phyloP scores from a whole-genome alignment of 2,113 vertebrate species.

The Crocuta crocuta region DNA sequence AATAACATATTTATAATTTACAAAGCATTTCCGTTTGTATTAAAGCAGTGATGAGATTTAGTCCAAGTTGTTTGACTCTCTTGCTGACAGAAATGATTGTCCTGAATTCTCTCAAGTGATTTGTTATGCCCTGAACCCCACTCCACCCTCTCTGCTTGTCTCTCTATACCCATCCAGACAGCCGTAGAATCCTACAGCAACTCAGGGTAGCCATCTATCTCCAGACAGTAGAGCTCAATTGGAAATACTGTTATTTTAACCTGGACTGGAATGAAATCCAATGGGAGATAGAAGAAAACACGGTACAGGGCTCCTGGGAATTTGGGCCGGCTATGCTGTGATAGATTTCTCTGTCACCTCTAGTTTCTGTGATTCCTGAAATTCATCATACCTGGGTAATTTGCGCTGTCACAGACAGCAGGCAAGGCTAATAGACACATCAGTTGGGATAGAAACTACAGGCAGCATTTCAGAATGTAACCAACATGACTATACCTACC shows the following conservation, averaged over 20 bases:
- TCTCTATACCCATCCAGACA: not conserved
- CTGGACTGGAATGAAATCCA: constrained; percentile 1
- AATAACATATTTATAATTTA: constrained; percentile 8
- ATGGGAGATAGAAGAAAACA: not conserved
- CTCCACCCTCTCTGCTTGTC: not conserved
- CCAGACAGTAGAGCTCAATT: not conserved
- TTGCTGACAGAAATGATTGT: constrained; percentile 11
- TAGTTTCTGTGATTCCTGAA: constrained; percentile 59
- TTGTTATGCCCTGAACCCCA: not conserved
- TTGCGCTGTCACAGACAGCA: constrained; percentile 49
- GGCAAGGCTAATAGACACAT: constrained; percentile 41
- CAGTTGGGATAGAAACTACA: not conserved
- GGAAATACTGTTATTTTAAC: constrained; percentile 54
- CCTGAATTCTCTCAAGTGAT: not conserved
- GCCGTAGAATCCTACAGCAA: not conserved
- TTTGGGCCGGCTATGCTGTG: not conserved
- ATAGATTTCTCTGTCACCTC: constrained; percentile 55
- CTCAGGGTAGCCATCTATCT: not conserved
- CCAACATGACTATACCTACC: not conserved
- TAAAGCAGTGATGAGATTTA: constrained; percentile 41
- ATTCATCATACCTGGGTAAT: constrained; percentile 31
- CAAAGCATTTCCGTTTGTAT: not conserved
- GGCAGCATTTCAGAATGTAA: constrained; percentile 17
- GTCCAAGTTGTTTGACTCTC: not conserved
- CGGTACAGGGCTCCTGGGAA: not conserved